Conservation (phyloP, 2,797 vertebrate genomes). For the Sitta carolinensis region DNA sequence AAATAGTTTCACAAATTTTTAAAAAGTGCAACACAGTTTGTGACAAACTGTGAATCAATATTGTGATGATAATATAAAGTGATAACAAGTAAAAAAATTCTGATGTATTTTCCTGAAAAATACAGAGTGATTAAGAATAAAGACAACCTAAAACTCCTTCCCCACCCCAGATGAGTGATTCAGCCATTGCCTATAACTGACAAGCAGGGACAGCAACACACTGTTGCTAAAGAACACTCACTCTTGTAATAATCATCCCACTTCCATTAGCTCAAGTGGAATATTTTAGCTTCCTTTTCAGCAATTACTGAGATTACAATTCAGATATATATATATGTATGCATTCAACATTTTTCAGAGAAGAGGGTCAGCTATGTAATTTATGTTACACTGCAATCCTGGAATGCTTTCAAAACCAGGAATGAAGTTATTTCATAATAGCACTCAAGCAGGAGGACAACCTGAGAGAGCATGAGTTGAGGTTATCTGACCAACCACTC, state of each 20-base stretch:
- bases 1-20: not conserved
- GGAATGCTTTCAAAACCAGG: not conserved
- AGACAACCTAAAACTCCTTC: not conserved
- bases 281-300: constrained; percentile 4
- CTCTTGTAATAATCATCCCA: not conserved
- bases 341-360: not conserved
- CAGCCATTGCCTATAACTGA: not conserved
- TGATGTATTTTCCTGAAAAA: not conserved
- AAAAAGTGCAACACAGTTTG: not conserved
- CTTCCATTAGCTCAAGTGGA: not conserved
- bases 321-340: not conserved
- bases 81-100: not conserved
- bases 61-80: not conserved
- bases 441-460: not conserved
- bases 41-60: not conserved
- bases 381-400: not conserved
- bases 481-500: not conserved
- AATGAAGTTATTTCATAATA: not conserved
- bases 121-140: not conserved
- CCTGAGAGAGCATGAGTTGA: not conserved
- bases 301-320: not conserved
- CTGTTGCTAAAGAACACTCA: not conserved
- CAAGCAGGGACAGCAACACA: not conserved
- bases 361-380: not conserved
- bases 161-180: not conserved